Percentiles rank a stretch among this genome's conserved stretches.
These are phyloP conservation scores for Drosophila meridionalis DNA, from an alignment of 2,888 invertebrate species.

Conservation along the genomic window DNA sequence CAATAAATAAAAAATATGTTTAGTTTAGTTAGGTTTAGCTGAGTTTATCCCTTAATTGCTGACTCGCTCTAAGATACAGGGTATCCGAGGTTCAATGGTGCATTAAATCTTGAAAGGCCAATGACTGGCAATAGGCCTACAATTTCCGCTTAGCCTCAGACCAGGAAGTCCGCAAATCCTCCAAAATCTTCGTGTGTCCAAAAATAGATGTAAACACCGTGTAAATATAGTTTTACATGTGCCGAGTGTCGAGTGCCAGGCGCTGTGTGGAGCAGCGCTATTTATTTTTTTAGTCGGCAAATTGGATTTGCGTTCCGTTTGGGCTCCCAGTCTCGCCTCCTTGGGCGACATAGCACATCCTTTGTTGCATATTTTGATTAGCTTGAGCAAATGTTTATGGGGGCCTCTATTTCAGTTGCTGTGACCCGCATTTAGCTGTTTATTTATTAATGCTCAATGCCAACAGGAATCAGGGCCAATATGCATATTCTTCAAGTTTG, in stretches of 20 bases:
- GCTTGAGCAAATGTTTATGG: conserved; percentile 22
- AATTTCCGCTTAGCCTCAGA: conserved; percentile 46
- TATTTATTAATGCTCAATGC: conserved; percentile 10
- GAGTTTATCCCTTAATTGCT: neutral
- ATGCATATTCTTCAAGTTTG: neutral
- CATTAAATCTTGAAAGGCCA: conserved; percentile 5
- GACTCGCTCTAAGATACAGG: neutral
- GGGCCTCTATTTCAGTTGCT: neutral
- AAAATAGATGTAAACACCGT: conserved; percentile 28
- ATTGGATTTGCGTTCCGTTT: conserved; percentile 41
- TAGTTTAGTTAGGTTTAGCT: neutral
- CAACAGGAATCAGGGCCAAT: neutral
- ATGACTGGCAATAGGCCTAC: conserved; percentile 35
- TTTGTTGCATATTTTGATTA: conserved; percentile 20
- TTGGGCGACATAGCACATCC: conserved; percentile 10
- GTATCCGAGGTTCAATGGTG: conserved; percentile 10
- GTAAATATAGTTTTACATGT: conserved; percentile 6
- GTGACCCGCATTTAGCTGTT: conserved; percentile 4
- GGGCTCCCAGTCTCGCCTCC: conserved; percentile 2
- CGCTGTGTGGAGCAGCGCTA: neutral
- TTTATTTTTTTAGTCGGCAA: conserved; percentile 17
- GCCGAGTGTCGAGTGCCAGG: neutral
- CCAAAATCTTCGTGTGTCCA: conserved; percentile 20
- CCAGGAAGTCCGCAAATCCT: conserved; percentile 35
- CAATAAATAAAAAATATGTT: too few species aligned